A percentile compares a stretch with the other conserved stretches of the same genome.
Conservation (phyloP, 2,888 invertebrate genomes). For the Gisinianus flammeolus region DNA sequence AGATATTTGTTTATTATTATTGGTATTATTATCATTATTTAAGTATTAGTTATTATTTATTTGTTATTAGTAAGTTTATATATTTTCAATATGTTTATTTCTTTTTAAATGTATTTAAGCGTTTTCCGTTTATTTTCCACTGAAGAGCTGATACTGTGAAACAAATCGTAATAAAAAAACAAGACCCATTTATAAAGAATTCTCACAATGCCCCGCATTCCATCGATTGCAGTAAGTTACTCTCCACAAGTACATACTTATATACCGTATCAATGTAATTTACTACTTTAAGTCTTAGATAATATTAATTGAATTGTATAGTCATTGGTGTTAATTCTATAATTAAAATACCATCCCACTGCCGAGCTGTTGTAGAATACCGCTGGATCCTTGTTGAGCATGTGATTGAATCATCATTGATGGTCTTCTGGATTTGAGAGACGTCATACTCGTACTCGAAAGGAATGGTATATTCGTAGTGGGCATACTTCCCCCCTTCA, state of each 20-base stretch:
- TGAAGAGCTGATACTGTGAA: constrained; percentile 46
- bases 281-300: neutral
- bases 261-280: neutral
- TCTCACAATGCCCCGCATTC: neutral
- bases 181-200: neutral
- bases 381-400: constrained; percentile 62
- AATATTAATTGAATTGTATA: no score
- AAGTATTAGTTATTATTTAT: neutral
- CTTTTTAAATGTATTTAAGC: constrained; percentile 27
- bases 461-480: constrained; percentile 87
- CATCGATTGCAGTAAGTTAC: neutral
- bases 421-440: constrained; percentile 68
- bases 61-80: neutral
- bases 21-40: neutral
- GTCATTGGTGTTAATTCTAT: no score
- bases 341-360: constrained; percentile 91
- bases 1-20: neutral
- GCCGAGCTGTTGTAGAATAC: constrained; percentile 85
- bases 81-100: neutral
- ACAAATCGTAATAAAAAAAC: neutral
- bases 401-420: constrained; percentile 67
- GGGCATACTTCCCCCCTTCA: constrained; percentile 86
- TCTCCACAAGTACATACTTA: neutral
- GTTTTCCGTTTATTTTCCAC: constrained; percentile 40
- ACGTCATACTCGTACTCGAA: constrained; percentile 79